Evolutionary conservation across 2,113 vertebrate species (phyloP).

Genomic region (Himantopus leucocephalus): DNA sequence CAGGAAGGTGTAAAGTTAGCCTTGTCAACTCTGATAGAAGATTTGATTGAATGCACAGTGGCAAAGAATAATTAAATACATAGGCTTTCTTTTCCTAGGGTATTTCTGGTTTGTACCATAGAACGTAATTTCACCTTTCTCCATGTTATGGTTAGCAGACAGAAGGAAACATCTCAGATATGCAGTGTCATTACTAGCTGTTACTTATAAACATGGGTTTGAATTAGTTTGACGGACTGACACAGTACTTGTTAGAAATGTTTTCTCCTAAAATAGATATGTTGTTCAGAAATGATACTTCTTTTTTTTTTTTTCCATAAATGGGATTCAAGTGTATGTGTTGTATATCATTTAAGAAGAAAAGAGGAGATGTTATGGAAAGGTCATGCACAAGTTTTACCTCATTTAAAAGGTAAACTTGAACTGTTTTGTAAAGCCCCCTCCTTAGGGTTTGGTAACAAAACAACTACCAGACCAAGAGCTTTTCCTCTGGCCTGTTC

Average conservation of each 20-base stretch:
- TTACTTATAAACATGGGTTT: background rate
- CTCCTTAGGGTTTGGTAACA: background rate
- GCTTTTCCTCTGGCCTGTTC: background rate
- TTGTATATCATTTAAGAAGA: background rate
- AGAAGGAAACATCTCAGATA: background rate
- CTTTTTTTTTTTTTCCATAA: background rate
- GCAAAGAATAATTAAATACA: background rate
- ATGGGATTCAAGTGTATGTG: background rate
- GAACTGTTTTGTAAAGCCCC: background rate
- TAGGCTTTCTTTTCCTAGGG: background rate
- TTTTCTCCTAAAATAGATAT: background rate
- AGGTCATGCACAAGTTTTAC: background rate
- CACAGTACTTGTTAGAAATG: background rate
- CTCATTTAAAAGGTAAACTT: background rate
- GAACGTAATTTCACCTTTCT: background rate
- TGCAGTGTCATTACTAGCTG: background rate
- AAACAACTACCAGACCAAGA: accelerated
- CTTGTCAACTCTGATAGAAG: background rate
- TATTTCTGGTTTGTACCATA: background rate
- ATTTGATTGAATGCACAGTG: background rate
- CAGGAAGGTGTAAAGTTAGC: background rate
- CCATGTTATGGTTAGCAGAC: background rate
- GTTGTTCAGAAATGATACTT: background rate
- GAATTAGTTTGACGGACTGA: background rate
- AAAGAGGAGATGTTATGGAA: background rate